Conservation (phyloP, 1,140 invertebrate species). For the Plectrocnemia conspersa region DNA sequence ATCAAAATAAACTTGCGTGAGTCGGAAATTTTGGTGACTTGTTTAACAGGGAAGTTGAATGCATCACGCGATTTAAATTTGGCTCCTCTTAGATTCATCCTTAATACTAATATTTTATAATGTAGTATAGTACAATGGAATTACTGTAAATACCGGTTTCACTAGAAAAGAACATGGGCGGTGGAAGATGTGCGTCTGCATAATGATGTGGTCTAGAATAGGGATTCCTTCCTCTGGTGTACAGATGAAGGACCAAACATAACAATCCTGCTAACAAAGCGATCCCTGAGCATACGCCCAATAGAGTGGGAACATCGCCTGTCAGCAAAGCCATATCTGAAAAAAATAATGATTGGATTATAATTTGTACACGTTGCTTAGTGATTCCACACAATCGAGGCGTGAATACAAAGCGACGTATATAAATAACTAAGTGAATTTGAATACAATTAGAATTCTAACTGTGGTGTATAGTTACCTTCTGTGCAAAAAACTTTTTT, state of each 20-base stretch:
- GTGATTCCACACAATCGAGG: background rate
- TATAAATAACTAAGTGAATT: background rate
- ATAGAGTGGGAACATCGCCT: constrained; percentile 73
- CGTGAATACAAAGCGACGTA: background rate
- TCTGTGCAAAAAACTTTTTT: constrained; percentile 74
- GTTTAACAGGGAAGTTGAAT: too few species aligned
- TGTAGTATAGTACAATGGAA: constrained; percentile 1
- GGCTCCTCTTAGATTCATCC: background rate
- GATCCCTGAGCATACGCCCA: constrained; percentile 75
- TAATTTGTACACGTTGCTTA: too few species aligned
- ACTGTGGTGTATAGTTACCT: constrained; percentile 51
- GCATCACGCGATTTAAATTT: too few species aligned
- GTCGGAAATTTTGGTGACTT: too few species aligned
- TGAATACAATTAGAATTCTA: background rate
- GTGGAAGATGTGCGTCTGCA: constrained; percentile 74
- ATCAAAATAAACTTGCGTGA: too few species aligned
- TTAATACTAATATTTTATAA: background rate
- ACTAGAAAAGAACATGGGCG: constrained; percentile 76
- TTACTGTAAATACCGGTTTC: constrained; percentile 59
- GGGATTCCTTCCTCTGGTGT: constrained; percentile 61
- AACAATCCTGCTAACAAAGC: constrained; percentile 76
- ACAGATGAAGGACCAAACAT: constrained; percentile 80
- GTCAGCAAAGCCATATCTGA: constrained; percentile 75
- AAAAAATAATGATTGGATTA: constrained; percentile 36
- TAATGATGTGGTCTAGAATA: constrained; percentile 68